Evolutionary conservation across 2,888 invertebrate genomes (phyloP), one percentile per base, ranked within the genome.

Genomic region (Drosophila subsilvestris): DNA sequence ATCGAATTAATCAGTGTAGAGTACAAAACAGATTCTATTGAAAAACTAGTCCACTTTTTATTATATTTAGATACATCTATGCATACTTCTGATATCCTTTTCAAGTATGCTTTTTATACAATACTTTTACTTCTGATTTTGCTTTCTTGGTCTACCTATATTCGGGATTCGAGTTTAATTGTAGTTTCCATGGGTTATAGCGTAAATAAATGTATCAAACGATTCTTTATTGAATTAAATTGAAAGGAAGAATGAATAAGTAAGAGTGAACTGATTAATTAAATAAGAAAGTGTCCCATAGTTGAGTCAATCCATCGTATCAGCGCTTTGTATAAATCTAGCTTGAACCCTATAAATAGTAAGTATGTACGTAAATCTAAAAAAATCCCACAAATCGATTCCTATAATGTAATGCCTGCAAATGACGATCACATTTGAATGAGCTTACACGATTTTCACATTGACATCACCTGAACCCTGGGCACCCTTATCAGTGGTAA

Each of bases 401-500:
- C 50, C 27, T 51, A 45, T 63, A 32, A 37, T 27, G 32, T 17
- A 17, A 32, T 25, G 7, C 37, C 37, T 53, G 27, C 37, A 61
- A 22, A 10, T 17, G 43, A 44, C 43, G 51, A 53, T 32, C n/a
- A 37, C 37, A 37, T 65, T 44, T 9, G 20, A 20, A 20, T 45
- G 32, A 45, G 12, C 17, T 25, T 47, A 67, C 37, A 4, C 14
- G 27, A 44, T 61, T 32, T 47, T 37, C n/a, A 14, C 43, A 65
- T 29, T 50, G 65, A 61, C 71, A 54, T 22, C 49, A 42, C 2
- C 37, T 44, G 45, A 53, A 42, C 73, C 37, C 12, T 29, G n/a
- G 8, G 14, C 9, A 10, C 5, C 10, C 22, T 55, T 72, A 69
- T 72, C 73, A 63, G 73, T 63, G 0, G 0, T 17, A 53, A 50